Base-by-base conservation (phyloP, 2,888 invertebrate species). In the Dicyrtomina minuta region DNA sequence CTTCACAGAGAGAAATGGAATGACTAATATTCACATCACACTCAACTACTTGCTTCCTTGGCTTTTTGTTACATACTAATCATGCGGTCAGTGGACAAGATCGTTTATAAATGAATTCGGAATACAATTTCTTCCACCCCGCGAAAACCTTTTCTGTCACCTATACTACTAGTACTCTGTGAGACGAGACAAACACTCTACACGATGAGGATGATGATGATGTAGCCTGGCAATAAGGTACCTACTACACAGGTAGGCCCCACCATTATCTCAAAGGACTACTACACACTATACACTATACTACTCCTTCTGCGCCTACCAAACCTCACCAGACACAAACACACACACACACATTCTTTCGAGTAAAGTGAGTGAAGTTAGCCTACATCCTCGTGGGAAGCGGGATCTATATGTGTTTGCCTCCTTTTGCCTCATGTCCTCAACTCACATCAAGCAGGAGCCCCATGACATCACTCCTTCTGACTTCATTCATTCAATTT, bases 401-500 rank as follows among this genome's bases (percentile, higher is more conserved):
- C 43, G 39, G 22, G 22, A 20, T 46, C 61, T 22, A 8, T 43
- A n/a, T 20, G 44, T 22, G 10, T 43, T 20, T 61, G 24, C 20
- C 22, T 39, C 24, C 22, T n/a, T 43, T 20, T 61, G 24, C 33
- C 56, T 53, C 24, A 24, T 53, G 22, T 53, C 22, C 51, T 15
- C 49, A 10, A 20, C 17, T 22, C 12, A 6, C 13, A 20, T 46
- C 22, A 22, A 17, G 22, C 49, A 49, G n/a, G n/a, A n/a, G n/a
- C 59, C 49, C 43, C 60, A 70, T 70, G 70, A 70, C 70, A 70
- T 70, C 70, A 70, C 66, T 61, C 60, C 33, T 22, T 56, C 62
- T 70, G 66, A 66, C 55, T 70, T 70, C 66, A 66, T 55, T 66
- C 70, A 70, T 66, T 43, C 65, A 55, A n/a, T 59, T 70, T 66